Evolutionary conservation across 2,888 invertebrate genomes (phyloP), one percentile per base, ranked within the genome.

Genomic region (Drosophila quasianomalipes): DNA sequence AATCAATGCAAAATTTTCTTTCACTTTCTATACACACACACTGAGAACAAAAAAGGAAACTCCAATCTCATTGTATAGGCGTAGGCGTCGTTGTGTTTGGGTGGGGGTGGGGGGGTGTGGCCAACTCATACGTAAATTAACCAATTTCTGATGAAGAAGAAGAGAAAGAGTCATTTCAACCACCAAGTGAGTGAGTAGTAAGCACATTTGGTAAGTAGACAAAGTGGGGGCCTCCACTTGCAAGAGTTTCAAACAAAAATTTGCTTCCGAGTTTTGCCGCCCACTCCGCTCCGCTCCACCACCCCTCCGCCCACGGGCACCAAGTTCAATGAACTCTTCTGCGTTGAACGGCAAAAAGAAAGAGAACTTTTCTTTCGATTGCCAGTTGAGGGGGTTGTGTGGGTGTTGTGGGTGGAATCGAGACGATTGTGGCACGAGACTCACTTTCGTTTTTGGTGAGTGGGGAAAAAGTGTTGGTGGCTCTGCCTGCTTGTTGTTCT

Each of bases 361-460:
- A 35, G 39, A 72, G 62, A 74, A 74, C 71, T 67, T 76, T 72
- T 67, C 61, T 44, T 69, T 69, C 52, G 35, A 30, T 39, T 16
- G 70, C 39, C 16, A n/a, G 35, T n/a, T 31, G 33, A 47, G 26
- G 30, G 41, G 61, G 39, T 10, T 54, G 53, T 54, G 53, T 22
- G 35, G 12, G 33, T n/a, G 30, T n/a, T 28, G 37, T 31, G 35
- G 61, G 41, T 19, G 31, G 59, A 26, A 44, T 44, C 44, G 31
- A 35, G 33, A 53, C 39, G 22, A 58, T 6, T 47, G 49, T 22
- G 19, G 52, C 47, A 70, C 62, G 70, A 74, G 77, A 82, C 86
- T 86, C 76, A 86, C 90, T 86, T 86, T 86, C 79, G 59, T 78
- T 86, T 72, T 70, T 76, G 70, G 83, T 75, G 80, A 65, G 61